Percentiles rank a stretch among this genome's conserved stretches.
Evolutionary conservation across 2,113 vertebrate species (phyloP).

Genomic region (Dinomys branickii): DNA sequence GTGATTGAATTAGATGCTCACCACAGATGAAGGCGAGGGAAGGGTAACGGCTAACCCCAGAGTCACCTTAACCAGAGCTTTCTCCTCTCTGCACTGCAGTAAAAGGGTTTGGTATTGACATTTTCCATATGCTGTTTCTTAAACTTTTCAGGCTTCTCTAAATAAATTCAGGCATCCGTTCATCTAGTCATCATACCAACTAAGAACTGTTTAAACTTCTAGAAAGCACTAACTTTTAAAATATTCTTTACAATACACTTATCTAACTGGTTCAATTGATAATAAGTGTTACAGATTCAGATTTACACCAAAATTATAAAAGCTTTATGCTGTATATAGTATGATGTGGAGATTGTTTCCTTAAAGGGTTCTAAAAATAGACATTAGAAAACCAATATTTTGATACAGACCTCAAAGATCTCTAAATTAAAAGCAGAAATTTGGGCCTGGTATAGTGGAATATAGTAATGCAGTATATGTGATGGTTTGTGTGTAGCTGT

Average conservation of each 20-base stretch:
- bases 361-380: neutral
- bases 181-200: neutral
- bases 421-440: neutral
- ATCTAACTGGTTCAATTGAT: constrained; percentile 3
- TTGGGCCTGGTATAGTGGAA: neutral
- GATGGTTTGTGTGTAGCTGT: too few relatives aligned
- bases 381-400: neutral
- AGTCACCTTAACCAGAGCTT: constrained; percentile 27
- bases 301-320: neutral
- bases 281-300: neutral
- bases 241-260: constrained; percentile 3
- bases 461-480: neutral
- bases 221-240: neutral
- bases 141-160: constrained; percentile 7
- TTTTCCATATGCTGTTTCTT: constrained; percentile 47
- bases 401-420: neutral
- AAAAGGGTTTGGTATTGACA: constrained; percentile 62
- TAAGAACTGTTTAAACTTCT: constrained; percentile 7
- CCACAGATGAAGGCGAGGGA: constrained; percentile 78
- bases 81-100: neutral
- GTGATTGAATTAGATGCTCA: constrained; percentile 71
- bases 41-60: constrained; percentile 65
- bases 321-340: neutral
- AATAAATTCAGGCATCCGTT: constrained; percentile 19
- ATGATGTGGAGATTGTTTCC: neutral